phyloP scores from a whole-genome alignment of 1,140 invertebrate species.

The Triops cancriformis region DNA sequence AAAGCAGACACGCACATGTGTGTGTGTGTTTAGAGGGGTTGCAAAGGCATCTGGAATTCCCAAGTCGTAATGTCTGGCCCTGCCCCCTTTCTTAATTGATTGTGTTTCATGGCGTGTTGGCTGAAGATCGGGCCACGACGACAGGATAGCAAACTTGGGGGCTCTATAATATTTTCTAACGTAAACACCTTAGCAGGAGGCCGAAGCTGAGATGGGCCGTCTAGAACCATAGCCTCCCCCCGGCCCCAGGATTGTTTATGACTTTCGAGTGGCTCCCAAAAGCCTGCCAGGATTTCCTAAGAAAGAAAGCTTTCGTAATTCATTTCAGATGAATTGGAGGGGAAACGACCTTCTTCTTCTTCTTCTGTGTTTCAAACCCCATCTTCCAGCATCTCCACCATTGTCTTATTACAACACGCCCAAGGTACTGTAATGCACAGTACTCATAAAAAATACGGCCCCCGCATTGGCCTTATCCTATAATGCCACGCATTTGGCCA shows the following conservation, averaged over 20 bases:
- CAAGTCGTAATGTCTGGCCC: not conserved
- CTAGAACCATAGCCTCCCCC: not conserved
- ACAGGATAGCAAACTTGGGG: not conserved
- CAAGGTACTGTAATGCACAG: no score
- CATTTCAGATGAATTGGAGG: no score
- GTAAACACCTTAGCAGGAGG: conserved; percentile 10
- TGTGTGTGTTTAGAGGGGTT: not conserved
- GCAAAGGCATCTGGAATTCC: not conserved
- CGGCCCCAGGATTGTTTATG: not conserved
- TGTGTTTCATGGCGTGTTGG: not conserved
- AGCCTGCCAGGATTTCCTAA: not conserved
- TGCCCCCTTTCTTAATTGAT: not conserved
- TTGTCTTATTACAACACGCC: no score
- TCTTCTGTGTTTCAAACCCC: no score
- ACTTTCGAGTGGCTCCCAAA: not conserved
- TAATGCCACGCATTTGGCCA: no score
- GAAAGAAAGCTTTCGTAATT: not conserved
- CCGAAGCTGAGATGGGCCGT: not conserved
- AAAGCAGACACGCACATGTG: not conserved
- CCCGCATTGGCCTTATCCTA: no score
- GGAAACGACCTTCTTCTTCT: no score
- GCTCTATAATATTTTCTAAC: not conserved
- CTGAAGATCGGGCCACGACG: not conserved
- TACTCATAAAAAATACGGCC: no score
- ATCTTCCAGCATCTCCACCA: no score